Conservation (phyloP, 2,888 invertebrate species). For the Epistrophe eligans region DNA sequence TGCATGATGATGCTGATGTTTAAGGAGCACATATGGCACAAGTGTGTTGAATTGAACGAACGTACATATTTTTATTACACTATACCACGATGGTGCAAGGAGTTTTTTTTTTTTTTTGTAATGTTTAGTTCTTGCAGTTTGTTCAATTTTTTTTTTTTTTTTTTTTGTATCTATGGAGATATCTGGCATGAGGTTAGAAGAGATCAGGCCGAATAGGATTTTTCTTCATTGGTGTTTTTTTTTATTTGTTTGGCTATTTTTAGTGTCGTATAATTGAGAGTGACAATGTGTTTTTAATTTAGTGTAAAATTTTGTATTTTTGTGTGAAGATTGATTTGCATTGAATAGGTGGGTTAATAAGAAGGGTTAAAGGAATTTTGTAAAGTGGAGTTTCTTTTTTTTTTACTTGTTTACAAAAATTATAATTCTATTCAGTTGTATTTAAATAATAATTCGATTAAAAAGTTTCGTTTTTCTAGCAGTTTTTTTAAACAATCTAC, state of each 20-base stretch:
- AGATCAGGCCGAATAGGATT: conserved; percentile 69
- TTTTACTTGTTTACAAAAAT: background rate
- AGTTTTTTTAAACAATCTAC: no score
- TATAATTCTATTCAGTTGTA: background rate
- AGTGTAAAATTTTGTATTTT: conserved; percentile 68
- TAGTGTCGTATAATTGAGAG: conserved; percentile 72
- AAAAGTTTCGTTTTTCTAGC: no score
- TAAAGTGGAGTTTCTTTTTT: background rate
- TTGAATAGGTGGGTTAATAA: conserved; percentile 30
- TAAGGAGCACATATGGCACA: conserved; percentile 81
- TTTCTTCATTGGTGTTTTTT: conserved; percentile 25
- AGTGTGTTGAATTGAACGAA: conserved; percentile 78
- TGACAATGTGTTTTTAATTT: conserved; percentile 84
- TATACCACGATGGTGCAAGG: conserved; percentile 40
- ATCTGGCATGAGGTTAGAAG: conserved; percentile 69
- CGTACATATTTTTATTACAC: conserved; percentile 58
- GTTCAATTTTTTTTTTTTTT: conserved; percentile 14
- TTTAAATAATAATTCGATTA: no score
- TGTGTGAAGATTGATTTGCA: conserved; percentile 63
- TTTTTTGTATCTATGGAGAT: conserved; percentile 57
- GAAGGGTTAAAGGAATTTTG: conserved; percentile 7
- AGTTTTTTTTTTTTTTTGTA: conserved; percentile 36
- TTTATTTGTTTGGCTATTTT: conserved; percentile 69
- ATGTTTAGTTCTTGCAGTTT: conserved; percentile 46
- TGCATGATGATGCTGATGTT: conserved; percentile 39